Conservation (phyloP, 1,140 invertebrate species). For the Schlechtendalia chinensis region DNA sequence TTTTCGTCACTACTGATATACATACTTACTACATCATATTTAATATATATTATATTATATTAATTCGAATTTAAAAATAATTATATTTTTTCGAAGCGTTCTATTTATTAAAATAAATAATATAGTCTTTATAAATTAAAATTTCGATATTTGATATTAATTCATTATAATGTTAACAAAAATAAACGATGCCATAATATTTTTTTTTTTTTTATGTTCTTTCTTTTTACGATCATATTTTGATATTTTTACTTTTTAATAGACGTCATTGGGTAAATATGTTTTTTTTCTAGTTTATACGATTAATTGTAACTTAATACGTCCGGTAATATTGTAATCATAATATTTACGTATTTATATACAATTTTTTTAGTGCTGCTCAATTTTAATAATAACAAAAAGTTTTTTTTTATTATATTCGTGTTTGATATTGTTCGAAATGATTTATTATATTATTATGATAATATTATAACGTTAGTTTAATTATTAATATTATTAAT, state of each 20-base stretch:
- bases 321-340: constrained; percentile 11
- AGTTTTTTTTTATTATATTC: constrained; percentile 30
- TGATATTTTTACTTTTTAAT: not conserved
- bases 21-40: not conserved
- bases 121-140: constrained; percentile 12
- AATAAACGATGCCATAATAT: not conserved
- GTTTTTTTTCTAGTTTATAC: constrained; percentile 40
- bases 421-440: constrained; percentile 12
- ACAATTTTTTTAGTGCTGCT: constrained; percentile 36
- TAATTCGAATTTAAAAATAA: constrained; percentile 47
- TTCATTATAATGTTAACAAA: not conserved
- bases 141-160: constrained; percentile 36
- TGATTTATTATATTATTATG: constrained; percentile 10
- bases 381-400: constrained; percentile 35
- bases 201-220: not conserved
- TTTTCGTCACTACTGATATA: too few relatives aligned
- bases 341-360: constrained; percentile 23
- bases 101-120: not conserved
- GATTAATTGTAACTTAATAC: constrained; percentile 20
- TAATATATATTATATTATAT: not conserved
- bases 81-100: constrained; percentile 37
- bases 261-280: not conserved
- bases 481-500: constrained; percentile 14
- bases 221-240: not conserved
- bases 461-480: not conserved